Evolutionary conservation across 2,888 invertebrate species (phyloP), one percentile per base, ranked within the genome.

Genomic region (Eueremaeus valkanovi): DNA sequence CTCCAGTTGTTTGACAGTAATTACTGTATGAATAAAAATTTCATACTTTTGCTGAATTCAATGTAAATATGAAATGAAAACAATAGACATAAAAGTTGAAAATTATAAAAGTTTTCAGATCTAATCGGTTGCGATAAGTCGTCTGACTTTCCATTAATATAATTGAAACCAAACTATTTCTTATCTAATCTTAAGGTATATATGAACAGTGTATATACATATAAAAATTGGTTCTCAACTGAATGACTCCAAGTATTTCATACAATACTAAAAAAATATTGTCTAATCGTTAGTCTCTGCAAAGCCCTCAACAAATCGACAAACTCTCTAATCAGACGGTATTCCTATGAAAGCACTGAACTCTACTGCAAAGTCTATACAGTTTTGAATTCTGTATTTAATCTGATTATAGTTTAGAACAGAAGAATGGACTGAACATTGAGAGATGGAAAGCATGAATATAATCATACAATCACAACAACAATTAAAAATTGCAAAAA

Each of bases 111-210:
- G 36, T 8, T 36, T 45, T 45, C 45, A 45, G 45, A 31, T 18
- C 51, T 21, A 51, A 51, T 51, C 58, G 58, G 13, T 58, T 55
- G 29, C 29, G 58, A 58, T 58, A 58, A 58, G 29, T 58, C 29
- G 31, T 29, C 29, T 58, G 31, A 24, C 24, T 58, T 31, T 58
- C 29, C 29, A 58, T 58, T 58, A 58, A 58, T 58, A 29, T 58
- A 58, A 58, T 58, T 58, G 58, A 58, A 58, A 58, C 58, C 29
- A 45, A 45, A 45, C 58, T 58, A 29, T 58, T 58, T 29, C 58
- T 58, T 58, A 58, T 58, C 58, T 58, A 58, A 58, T 58, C 58
- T 58, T 3, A 9, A 21, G 18, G 49, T 21, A n/a, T 49, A n/a
- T n/a, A n/a, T n/a, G n/a, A n/a, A n/a, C n/a, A n/a, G n/a, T n/a